Evolutionary conservation across 2,797 vertebrate genomes (phyloP).

Genomic region (Melanitta fusca): DNA sequence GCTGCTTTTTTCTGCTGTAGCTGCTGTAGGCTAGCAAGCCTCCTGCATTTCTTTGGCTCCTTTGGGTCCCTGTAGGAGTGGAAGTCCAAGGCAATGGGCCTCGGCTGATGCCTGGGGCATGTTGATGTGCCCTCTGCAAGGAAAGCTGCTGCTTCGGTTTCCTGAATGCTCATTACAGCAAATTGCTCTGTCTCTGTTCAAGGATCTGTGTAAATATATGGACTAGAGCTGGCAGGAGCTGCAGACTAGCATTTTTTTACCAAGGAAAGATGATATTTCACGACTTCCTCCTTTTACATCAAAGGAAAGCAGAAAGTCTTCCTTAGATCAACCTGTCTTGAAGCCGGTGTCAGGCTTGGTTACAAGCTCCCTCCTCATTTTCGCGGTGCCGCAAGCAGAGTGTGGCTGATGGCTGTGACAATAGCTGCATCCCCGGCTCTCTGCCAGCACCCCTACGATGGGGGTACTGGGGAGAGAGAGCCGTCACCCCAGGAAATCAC

Average conservation of each 20-base stretch:
- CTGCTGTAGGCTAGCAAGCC: background rate
- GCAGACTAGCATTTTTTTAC: background rate
- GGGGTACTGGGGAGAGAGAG: background rate
- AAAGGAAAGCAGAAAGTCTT: conserved; percentile 20
- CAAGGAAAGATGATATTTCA: conserved; percentile 11
- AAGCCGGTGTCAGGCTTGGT: background rate
- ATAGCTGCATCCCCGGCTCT: background rate
- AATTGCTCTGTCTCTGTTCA: conserved; percentile 50
- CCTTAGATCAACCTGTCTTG: background rate
- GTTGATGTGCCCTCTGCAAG: background rate
- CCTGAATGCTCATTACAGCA: background rate
- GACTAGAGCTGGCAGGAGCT: background rate
- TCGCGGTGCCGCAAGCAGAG: background rate
- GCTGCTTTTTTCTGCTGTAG: background rate
- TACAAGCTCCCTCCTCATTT: background rate
- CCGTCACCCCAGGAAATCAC: background rate
- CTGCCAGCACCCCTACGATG: background rate
- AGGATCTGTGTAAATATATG: conserved; percentile 50
- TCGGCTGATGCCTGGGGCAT: background rate
- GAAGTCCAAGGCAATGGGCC: background rate
- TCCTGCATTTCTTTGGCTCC: background rate
- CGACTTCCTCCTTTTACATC: background rate
- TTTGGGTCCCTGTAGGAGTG: background rate
- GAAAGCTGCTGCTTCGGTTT: background rate
- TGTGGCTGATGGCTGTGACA: background rate